Evolutionary conservation across 2,113 vertebrate genomes (phyloP).

Genomic region (Crocuta crocuta): DNA sequence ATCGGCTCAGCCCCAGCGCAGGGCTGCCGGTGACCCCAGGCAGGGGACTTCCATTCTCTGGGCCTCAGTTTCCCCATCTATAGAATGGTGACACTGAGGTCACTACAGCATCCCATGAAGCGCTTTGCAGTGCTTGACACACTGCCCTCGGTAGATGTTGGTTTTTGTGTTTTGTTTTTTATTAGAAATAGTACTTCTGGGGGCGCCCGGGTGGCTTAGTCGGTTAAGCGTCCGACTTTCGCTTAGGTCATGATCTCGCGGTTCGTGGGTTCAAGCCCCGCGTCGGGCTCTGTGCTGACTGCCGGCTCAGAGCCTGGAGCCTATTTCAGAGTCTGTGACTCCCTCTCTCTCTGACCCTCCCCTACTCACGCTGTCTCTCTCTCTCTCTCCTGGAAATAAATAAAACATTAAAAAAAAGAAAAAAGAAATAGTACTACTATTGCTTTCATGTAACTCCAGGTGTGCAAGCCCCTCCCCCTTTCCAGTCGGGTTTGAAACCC

Average conservation of each 20-base stretch:
- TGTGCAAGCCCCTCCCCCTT: neutral
- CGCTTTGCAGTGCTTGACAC: neutral
- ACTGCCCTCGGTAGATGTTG: neutral
- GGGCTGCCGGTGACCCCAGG: neutral
- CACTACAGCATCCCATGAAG: neutral
- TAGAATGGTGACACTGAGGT: neutral
- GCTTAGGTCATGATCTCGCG: no score
- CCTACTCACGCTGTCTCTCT: no score
- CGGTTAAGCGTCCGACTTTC: no score
- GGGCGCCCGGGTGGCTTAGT: no score
- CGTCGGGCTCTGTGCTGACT: no score
- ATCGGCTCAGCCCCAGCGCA: neutral
- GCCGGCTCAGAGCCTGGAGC: no score
- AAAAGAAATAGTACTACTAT: neutral
- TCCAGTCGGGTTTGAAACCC: neutral
- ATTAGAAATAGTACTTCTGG: neutral
- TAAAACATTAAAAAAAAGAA: no score
- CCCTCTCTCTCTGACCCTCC: no score
- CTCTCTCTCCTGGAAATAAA: no score
- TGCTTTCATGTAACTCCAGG: neutral
- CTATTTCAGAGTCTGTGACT: no score
- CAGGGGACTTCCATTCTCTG: neutral
- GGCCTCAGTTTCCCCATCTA: no score
- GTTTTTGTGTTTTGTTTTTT: neutral
- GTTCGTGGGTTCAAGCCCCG: no score